Evolutionary conservation across 1,140 invertebrate species (phyloP).

Genomic region (Drosophila virilis): DNA sequence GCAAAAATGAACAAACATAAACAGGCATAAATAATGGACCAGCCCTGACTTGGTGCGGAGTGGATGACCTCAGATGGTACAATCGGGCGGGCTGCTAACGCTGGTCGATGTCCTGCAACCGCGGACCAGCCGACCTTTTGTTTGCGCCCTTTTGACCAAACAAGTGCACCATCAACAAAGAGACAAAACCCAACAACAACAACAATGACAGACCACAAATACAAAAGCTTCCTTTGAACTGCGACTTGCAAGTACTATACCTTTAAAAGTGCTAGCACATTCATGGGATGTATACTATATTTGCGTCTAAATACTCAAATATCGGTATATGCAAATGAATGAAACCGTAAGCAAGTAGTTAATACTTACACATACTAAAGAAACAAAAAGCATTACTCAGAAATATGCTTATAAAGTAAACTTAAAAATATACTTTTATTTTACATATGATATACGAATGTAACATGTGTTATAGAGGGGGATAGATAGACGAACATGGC

Average conservation of each 20-base stretch:
- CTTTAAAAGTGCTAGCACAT: constrained; percentile 10
- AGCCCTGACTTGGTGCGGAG: constrained; percentile 1
- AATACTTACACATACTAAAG: too few species aligned
- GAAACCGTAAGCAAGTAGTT: background rate
- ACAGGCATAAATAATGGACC: constrained; percentile 67
- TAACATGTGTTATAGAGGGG: too few species aligned
- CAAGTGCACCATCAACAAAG: constrained; percentile 68
- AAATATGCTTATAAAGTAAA: too few species aligned
- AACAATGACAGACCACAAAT: constrained; percentile 52
- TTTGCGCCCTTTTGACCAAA: constrained; percentile 75
- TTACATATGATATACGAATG: too few species aligned
- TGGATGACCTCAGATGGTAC: constrained; percentile 25
- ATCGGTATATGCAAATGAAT: constrained; percentile 10
- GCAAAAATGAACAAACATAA: constrained; percentile 64
- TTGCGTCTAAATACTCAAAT: background rate
- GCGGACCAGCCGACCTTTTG: constrained; percentile 61
- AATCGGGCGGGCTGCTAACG: constrained; percentile 11
- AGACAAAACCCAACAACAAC: constrained; percentile 61
- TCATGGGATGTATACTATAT: background rate
- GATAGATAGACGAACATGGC: too few species aligned
- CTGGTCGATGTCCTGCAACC: constrained; percentile 23
- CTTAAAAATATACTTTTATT: too few species aligned
- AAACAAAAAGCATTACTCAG: too few species aligned
- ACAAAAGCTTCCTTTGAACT: constrained; percentile 72
- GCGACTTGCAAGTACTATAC: constrained; percentile 48